These are phyloP conservation scores for Acrocyrtus sp. DNA, from an alignment of 2,888 invertebrate genomes.

Conservation along the genomic window DNA sequence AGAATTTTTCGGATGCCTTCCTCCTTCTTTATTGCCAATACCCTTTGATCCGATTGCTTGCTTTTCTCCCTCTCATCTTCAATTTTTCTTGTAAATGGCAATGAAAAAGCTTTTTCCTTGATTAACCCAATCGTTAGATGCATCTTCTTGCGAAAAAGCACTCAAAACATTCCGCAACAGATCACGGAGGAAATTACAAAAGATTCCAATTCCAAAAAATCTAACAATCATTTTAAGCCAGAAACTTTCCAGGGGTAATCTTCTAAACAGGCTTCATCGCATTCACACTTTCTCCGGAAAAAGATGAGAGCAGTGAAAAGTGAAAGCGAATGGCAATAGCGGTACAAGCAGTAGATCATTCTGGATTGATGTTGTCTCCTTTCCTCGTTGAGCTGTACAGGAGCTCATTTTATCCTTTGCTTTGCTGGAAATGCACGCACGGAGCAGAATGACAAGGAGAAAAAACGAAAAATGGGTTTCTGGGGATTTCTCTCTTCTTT, in stretches of 20 bases:
- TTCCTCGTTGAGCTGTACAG: conserved; percentile 50
- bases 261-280: too few species aligned
- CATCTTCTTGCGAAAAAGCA: conserved; percentile 2
- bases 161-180: conserved; percentile 11
- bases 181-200: conserved; percentile 22
- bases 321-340: conserved; percentile 10
- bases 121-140: conserved; percentile 29
- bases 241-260: too few species aligned
- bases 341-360: conserved; percentile 59
- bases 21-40: too few species aligned
- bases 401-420: conserved; percentile 46
- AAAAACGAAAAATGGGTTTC: conserved; percentile 21
- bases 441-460: neutral
- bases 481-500: too few species aligned
- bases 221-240: too few species aligned
- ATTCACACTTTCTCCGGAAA: neutral
- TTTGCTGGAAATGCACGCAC: conserved; percentile 25
- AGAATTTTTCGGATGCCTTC: too few species aligned
- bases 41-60: too few species aligned
- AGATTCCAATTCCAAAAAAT: too few species aligned
- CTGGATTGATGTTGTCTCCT: conserved; percentile 59
- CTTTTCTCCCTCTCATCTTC: too few species aligned
- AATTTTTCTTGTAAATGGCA: too few species aligned
- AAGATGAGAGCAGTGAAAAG: neutral
- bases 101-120: conserved; percentile 37